phyloP scores from a whole-genome alignment of 2,888 invertebrate genomes.

The Lampropteryx suffumata region DNA sequence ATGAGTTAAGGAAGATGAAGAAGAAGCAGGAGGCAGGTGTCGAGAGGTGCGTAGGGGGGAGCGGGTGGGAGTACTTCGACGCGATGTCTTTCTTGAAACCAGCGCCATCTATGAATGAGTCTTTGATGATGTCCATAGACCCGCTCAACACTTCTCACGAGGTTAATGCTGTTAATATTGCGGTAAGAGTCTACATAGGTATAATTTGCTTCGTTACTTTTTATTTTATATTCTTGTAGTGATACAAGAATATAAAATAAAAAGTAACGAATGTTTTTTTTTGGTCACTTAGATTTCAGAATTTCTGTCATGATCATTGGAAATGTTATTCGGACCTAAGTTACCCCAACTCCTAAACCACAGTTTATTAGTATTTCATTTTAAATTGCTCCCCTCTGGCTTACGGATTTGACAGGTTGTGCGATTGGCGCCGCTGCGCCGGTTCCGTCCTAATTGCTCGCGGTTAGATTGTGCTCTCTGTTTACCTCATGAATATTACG shows the following conservation, averaged over 20 bases:
- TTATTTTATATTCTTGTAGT: too few relatives aligned
- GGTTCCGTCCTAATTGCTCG: slow-evolving; percentile 14
- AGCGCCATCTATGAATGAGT: slow-evolving; percentile 37
- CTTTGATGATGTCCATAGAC: slow-evolving; percentile 41
- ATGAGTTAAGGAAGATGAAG: slow-evolving; percentile 71
- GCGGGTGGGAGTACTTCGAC: slow-evolving; percentile 75
- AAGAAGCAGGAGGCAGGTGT: slow-evolving; percentile 46
- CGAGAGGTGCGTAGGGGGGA: slow-evolving; percentile 40
- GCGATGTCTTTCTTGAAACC: slow-evolving; percentile 63
- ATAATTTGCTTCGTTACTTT: too few relatives aligned
- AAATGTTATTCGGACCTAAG: too few relatives aligned
- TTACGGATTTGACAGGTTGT: slow-evolving; percentile 15
- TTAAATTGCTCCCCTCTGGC: neutral
- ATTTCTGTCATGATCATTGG: too few relatives aligned
- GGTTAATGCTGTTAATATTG: slow-evolving; percentile 64
- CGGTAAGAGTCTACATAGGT: slow-evolving; percentile 44
- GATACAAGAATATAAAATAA: too few relatives aligned
- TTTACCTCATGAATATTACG: slow-evolving; percentile 5
- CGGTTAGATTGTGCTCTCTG: slow-evolving; percentile 2
- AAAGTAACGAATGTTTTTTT: too few relatives aligned
- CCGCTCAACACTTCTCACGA: slow-evolving; percentile 46
- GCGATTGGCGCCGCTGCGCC: slow-evolving; percentile 1
- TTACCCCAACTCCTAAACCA: too few relatives aligned
- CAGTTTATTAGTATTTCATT: neutral
- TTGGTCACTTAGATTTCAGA: too few relatives aligned